Base-by-base conservation (phyloP, 2,797 vertebrate species). In the Austrolebias charrua region DNA sequence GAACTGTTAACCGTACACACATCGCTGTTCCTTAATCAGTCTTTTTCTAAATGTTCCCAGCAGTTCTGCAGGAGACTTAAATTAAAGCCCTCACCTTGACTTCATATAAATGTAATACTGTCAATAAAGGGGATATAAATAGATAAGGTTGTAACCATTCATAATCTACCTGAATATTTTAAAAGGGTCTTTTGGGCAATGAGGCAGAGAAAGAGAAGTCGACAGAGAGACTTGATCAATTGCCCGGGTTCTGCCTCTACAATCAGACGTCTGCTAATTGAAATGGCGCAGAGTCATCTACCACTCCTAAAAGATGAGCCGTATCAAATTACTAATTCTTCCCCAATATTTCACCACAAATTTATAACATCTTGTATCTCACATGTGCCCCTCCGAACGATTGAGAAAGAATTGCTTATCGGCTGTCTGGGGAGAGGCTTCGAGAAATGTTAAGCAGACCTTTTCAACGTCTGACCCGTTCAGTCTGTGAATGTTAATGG, bases 391-490 rank as follows among this genome's bases (percentile, higher is more conserved):
- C 61, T 42, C 51, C 59, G 64, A 91, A 91, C 94, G 95, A 96
- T 93, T 94, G 94, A 95, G 94, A 94, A 93, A 93, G 92, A 93
- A 92, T 90, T 93, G 94, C 93, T 94, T 94, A 94, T 94, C 68
- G 64, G 77, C 80, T 80, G 79, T 88, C 86, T 67, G 66, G 42
- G 43, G 66, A 79, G 66, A 63, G 56, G 63, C 94, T 86, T 93
- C 89, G 91, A 92, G 93, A 95, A 96, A 96, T 95, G 95, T 96
- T 96, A 95, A 95, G 91, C 94, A 95, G 95, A 96, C 95, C 95
- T 96, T 97, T 96, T 95, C 94, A 95, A 88, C 89, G 93, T 91
- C 93, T 90, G 93, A 65, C 62, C 93, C 93, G 86, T 92, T 94
- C 94, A 92, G 93, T 92, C 92, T 94, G 94, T 94, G 94, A 96